Evolutionary conservation across 2,113 vertebrate genomes (phyloP), one percentile per base, ranked within the genome.

Genomic region (Bujurquina vittata): DNA sequence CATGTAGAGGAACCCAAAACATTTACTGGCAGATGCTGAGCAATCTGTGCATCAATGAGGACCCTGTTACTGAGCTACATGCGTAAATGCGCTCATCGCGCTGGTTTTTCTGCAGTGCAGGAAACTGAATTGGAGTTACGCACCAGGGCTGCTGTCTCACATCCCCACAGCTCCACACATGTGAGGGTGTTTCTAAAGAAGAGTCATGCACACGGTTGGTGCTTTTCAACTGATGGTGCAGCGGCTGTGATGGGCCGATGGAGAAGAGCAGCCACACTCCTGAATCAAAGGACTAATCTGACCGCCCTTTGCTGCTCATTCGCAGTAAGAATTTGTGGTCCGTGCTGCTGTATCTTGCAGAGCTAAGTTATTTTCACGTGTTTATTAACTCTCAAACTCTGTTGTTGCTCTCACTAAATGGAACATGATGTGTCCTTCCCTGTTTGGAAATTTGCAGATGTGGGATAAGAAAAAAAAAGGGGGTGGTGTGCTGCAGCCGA

Each of bases 381-480:
- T 57, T 15, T 57, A 26, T 57, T 14, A 26, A 57, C 23, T 12
- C 56, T 57, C 23, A 57, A 14, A 57, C 56, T 57, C 5, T 23
- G 55, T 11, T 57, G 56, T 26, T 57, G 56, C 26, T 26, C 22
- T 57, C 56, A 26, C 10, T 14, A 57, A 26, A 57, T 57, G 22
- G 23, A 67, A 26, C 6, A 46, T 26, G 40, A 26, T 46, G 22
- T 8, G 5, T 18, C 43, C 22, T 26, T 22, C 43, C 17, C 40
- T 67, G 23, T 46, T 14, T 67, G 37, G 62, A 67, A 26, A 67
- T 43, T 67, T 0, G 26, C 43, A 67, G 62, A 12, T 65, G 62
- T 26, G 37, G 35, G 7, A 10, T 23, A 3, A 26, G 17, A 43
- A 40, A 52, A 5, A 6, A 0, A 0, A 43, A 46, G 26, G 23